phyloP scores from a whole-genome alignment of 1,140 invertebrate species.

The Belonocnema kinseyi region DNA sequence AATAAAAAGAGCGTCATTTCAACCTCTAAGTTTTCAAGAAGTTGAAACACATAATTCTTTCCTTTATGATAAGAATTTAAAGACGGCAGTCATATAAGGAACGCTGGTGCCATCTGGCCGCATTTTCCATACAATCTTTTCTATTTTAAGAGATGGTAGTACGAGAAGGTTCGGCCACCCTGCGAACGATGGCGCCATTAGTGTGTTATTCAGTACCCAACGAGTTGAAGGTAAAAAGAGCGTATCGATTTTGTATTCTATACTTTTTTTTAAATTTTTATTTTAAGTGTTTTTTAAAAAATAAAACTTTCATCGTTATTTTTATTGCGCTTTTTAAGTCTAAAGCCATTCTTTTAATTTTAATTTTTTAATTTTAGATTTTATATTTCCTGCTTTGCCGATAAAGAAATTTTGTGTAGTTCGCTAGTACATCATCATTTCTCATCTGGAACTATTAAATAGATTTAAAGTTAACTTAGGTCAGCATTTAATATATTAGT shows the following conservation, averaged over 20 bases:
- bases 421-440: too few species aligned
- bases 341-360: too few species aligned
- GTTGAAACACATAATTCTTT: too few species aligned
- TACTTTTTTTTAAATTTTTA: neutral
- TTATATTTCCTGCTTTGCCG: neutral
- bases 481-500: too few species aligned
- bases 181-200: constrained; percentile 61
- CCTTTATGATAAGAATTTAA: neutral
- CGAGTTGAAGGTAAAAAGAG: neutral
- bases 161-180: constrained; percentile 46
- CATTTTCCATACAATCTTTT: constrained; percentile 54
- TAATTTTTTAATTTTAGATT: too few species aligned
- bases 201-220: neutral
- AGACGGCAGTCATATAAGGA: constrained; percentile 9
- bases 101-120: constrained; percentile 57
- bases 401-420: neutral
- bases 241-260: constrained; percentile 12
- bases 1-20: too few species aligned
- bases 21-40: too few species aligned
- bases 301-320: too few species aligned
- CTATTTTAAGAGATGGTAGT: constrained; percentile 36
- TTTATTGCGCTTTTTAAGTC: too few species aligned
- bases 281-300: neutral
- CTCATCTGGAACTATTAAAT: too few species aligned
- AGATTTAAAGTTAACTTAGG: too few species aligned